These are phyloP conservation scores for Leptogaster cylindrica DNA, from an alignment of 2,888 invertebrate species.

Conservation along the genomic window DNA sequence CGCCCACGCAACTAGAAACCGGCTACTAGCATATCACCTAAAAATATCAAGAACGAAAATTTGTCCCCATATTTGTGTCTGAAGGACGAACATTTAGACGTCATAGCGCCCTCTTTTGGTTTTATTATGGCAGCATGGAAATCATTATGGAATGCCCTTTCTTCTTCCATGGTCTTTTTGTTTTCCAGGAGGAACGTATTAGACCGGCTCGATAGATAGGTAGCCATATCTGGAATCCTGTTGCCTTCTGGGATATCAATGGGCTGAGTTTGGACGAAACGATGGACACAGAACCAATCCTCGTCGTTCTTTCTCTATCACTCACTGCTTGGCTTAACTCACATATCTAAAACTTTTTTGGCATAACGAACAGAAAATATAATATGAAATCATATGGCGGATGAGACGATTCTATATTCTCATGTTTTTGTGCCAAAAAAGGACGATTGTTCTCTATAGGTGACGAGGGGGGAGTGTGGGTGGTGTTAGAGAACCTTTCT, in stretches of 20 bases:
- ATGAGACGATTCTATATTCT: slow-evolving; percentile 1
- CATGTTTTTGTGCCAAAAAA: neutral
- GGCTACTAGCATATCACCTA: slow-evolving; percentile 7
- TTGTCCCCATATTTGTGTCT: slow-evolving; percentile 19
- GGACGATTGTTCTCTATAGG: slow-evolving; percentile 1
- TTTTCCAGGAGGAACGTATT: slow-evolving; percentile 19
- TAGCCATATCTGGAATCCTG: too few relatives aligned
- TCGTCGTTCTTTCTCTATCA: too few relatives aligned
- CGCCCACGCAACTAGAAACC: neutral
- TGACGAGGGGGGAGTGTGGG: neutral
- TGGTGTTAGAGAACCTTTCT: slow-evolving; percentile 22
- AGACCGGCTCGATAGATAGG: slow-evolving; percentile 32
- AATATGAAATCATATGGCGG: slow-evolving; percentile 30
- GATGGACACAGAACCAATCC: too few relatives aligned
- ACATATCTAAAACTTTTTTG: slow-evolving; percentile 24
- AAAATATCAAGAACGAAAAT: slow-evolving; percentile 29
- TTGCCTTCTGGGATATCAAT: neutral
- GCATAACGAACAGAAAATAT: slow-evolving; percentile 33
- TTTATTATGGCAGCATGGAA: slow-evolving; percentile 30
- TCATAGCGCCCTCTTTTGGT: slow-evolving; percentile 31
- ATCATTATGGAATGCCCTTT: slow-evolving; percentile 30
- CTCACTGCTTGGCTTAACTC: slow-evolving; percentile 20
- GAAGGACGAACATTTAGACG: slow-evolving; percentile 20
- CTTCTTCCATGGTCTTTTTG: slow-evolving; percentile 25
- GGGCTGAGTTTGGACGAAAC: neutral